Evolutionary conservation across 1,140 invertebrate genomes (phyloP).

Genomic region (Oppia nitens): DNA sequence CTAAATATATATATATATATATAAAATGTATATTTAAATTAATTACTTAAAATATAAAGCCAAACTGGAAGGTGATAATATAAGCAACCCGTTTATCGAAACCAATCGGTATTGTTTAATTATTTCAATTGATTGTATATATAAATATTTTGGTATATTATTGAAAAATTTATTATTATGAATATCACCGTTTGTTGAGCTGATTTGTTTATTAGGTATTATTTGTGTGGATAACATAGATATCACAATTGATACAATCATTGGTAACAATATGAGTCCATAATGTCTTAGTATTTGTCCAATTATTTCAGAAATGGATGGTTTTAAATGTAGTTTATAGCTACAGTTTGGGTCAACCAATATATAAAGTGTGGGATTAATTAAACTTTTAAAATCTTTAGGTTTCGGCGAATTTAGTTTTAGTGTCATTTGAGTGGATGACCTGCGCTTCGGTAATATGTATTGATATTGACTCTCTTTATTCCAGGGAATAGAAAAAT

Average conservation of each 20-base stretch:
- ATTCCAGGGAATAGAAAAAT: conserved; percentile 9
- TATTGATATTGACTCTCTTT: neutral
- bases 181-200: neutral
- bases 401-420: conserved; percentile 5
- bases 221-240: conserved; percentile 5
- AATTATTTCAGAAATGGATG: neutral
- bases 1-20: too few species aligned
- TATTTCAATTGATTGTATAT: neutral
- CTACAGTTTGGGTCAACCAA: conserved; percentile 16
- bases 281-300: conserved; percentile 16
- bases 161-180: neutral
- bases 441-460: neutral
- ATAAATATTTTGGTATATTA: neutral
- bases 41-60: neutral
- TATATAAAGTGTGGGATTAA: neutral
- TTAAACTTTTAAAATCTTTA: neutral
- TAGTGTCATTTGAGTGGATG: neutral
- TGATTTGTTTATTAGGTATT: neutral
- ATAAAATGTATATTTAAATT: neutral
- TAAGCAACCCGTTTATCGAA: neutral
- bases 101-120: neutral
- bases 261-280: conserved; percentile 3
- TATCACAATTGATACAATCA: conserved; percentile 3
- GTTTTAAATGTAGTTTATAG: conserved; percentile 5
- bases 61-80: neutral